phyloP scores from a whole-genome alignment of 2,797 vertebrate species.

The Alosa sapidissima region DNA sequence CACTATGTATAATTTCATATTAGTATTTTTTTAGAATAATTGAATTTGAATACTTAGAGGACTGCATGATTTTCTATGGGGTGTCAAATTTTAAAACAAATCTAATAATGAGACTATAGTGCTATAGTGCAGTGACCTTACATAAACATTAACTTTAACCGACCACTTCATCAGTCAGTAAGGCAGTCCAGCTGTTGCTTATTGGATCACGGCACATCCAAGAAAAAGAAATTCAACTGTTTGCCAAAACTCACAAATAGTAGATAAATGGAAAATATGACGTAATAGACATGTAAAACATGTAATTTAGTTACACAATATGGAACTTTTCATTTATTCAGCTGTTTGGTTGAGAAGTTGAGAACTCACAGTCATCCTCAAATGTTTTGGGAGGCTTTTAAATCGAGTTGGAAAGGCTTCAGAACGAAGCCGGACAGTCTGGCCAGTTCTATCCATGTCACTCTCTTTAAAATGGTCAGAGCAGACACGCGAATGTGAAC shows the following conservation, averaged over 20 bases:
- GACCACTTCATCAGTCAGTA: no score
- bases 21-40: neutral
- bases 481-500: neutral
- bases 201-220: neutral
- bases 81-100: neutral
- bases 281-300: no score
- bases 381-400: neutral
- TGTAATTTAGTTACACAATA: neutral
- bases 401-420: neutral
- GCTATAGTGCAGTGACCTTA: neutral
- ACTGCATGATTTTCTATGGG: neutral
- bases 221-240: neutral
- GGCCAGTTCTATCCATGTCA: conserved; percentile 18
- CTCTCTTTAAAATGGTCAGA: neutral
- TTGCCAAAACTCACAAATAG: neutral
- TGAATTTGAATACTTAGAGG: neutral
- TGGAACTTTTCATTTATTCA: no score
- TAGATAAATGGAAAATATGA: no score
- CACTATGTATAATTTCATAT: no score
- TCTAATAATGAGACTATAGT: neutral
- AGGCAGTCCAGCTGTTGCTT: no score
- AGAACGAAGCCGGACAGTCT: neutral
- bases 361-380: neutral
- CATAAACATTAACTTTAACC: neutral
- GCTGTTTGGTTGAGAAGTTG: neutral